phyloP scores from a whole-genome alignment of 2,113 vertebrate species.

The Periophthalmus modestus region DNA sequence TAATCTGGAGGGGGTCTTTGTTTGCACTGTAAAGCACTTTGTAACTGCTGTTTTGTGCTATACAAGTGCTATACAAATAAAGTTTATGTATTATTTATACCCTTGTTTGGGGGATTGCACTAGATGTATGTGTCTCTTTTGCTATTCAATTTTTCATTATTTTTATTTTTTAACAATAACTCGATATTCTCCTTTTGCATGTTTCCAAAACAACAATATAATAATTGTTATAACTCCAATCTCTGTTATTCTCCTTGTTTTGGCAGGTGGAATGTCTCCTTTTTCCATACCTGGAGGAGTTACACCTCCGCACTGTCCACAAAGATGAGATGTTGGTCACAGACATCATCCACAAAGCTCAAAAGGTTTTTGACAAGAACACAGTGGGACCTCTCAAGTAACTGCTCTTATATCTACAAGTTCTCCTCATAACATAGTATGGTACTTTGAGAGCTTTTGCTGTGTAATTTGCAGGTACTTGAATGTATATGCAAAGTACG shows the following conservation, averaged over 20 bases:
- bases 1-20: too few relatives aligned
- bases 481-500: slow-evolving; percentile 83
- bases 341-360: slow-evolving; percentile 75
- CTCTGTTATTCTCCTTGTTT: not conserved
- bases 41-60: too few relatives aligned
- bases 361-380: slow-evolving; percentile 83
- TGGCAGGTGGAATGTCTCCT: slow-evolving; percentile 85
- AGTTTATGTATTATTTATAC: too few relatives aligned
- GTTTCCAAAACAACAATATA: too few relatives aligned
- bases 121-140: too few relatives aligned
- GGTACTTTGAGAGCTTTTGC: not conserved
- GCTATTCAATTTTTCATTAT: too few relatives aligned
- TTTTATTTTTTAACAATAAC: too few relatives aligned
- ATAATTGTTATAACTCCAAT: too few relatives aligned
- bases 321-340: slow-evolving; percentile 80
- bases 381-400: slow-evolving; percentile 85
- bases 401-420: not conserved
- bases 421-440: not conserved
- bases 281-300: slow-evolving; percentile 76
- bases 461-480: slow-evolving; percentile 82
- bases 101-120: too few relatives aligned
- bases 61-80: too few relatives aligned
- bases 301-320: slow-evolving; percentile 78
- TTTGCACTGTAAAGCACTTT: too few relatives aligned
- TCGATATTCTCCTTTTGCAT: too few relatives aligned